A percentile compares a stretch with the other conserved stretches of the same genome.
Conservation (phyloP, 2,797 vertebrate genomes). For the Kryptopterus vitreolus region DNA sequence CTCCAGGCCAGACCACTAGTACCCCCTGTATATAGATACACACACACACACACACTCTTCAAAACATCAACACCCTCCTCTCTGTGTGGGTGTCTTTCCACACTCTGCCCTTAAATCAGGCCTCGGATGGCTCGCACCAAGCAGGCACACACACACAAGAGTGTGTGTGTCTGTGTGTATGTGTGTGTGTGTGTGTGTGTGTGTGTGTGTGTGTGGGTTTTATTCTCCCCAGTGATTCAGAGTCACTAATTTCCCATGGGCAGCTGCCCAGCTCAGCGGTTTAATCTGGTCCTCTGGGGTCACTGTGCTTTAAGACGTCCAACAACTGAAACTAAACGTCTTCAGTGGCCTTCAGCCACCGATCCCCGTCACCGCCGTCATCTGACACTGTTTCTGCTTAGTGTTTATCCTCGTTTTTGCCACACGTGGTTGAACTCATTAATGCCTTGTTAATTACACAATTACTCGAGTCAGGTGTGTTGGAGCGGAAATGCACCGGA, state of each 20-base stretch:
- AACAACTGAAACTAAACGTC: slow-evolving; percentile 26
- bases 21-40: slow-evolving; percentile 47
- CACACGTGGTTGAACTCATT: slow-evolving; percentile 23
- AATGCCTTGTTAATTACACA: slow-evolving; percentile 21
- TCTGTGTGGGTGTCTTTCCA: slow-evolving; percentile 71
- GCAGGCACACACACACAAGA: slow-evolving; percentile 16
- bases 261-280: slow-evolving; percentile 42
- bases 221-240: slow-evolving; percentile 42
- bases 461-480: slow-evolving; percentile 40
- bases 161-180: neutral
- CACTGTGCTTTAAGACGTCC: slow-evolving; percentile 40
- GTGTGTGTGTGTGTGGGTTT: slow-evolving; percentile 48
- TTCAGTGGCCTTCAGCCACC: slow-evolving; percentile 26
- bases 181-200: neutral
- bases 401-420: slow-evolving; percentile 30
- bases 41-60: slow-evolving; percentile 46
- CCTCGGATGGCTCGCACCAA: slow-evolving; percentile 66
- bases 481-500: slow-evolving; percentile 7
- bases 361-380: slow-evolving; percentile 18
- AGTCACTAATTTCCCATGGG: slow-evolving; percentile 52
- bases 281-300: slow-evolving; percentile 52
- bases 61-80: slow-evolving; percentile 56
- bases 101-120: slow-evolving; percentile 71
- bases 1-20: slow-evolving; percentile 51
- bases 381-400: slow-evolving; percentile 11